Conservation (phyloP, 2,113 vertebrate species). For the Hymenochirus boettgeri region DNA sequence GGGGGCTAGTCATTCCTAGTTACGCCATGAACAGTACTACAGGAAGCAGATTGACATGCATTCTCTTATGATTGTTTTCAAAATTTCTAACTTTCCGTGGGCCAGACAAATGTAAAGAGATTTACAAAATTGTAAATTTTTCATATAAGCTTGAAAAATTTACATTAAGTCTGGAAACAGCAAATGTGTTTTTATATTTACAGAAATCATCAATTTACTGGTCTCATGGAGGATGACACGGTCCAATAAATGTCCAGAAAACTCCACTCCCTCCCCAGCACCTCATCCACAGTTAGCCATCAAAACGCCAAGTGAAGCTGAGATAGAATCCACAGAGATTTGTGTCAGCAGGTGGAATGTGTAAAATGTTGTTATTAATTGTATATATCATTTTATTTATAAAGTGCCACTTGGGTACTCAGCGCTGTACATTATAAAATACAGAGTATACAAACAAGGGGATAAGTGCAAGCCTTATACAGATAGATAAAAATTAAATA, state of each 20-base stretch:
- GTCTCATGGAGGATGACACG: constrained; percentile 66
- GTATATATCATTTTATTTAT: background rate
- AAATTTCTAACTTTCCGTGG: background rate
- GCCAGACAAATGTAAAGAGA: background rate
- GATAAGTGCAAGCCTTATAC: too few relatives aligned
- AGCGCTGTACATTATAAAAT: too few relatives aligned
- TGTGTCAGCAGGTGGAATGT: constrained; percentile 66
- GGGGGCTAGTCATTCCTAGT: background rate
- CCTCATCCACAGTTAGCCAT: constrained; percentile 49
- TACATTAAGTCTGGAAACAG: background rate
- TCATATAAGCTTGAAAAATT: background rate
- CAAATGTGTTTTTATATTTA: too few relatives aligned
- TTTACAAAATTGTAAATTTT: background rate
- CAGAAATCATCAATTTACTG: constrained; percentile 23
- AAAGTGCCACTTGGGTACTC: background rate
- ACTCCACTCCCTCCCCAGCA: constrained; percentile 55
- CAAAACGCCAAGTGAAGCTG: constrained; percentile 60
- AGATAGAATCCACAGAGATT: constrained; percentile 51
- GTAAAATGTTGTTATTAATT: background rate
- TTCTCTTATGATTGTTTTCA: background rate
- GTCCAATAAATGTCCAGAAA: constrained; percentile 61
- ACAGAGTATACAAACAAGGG: too few relatives aligned
- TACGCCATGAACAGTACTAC: too few relatives aligned
- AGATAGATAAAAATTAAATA: too few relatives aligned
- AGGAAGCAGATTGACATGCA: too few relatives aligned